Base-by-base conservation (phyloP, 1,140 invertebrate genomes). In the Drosophila suzukii region DNA sequence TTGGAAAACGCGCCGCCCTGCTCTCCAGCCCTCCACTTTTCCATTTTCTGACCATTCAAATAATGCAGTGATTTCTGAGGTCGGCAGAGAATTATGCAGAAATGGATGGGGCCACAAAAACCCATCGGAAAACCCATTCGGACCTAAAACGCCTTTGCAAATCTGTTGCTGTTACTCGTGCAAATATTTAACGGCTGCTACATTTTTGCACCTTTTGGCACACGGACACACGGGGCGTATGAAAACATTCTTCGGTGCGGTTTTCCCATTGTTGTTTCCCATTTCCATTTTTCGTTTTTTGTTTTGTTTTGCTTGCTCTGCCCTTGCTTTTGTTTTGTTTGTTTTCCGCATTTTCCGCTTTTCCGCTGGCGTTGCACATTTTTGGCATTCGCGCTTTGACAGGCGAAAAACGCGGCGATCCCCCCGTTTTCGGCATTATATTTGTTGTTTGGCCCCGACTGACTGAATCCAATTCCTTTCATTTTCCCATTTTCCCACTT, bases 321-420 rank as follows among this genome's bases (percentile, higher is more conserved):
- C 24, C 15, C 50, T 20, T 15, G 38, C 60, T 63, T 63, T 63
- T 63, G 60, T 63, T 60, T 43, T 62, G 53, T 63, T 71, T 68
- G 46, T 68, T 68, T 67, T 70, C 30, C 15, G 39, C 68, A 71
- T 71, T 71, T 71, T 71, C 53, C 68, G 53, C 66, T 71, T 71
- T 71, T 71, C 78, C 55, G 68, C 63, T 88, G 79, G 63, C 84
- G 77, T 84, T 89, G 84, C 84, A 71, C 65, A 89, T 89, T 89
- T 89, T 89, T 89, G 81, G 77, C 84, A 89, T 89, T 89, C 77
- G 84, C 85, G 73, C 84, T 89, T 89, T 89, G 84, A 89, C 85
- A 78, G 80, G 32, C n/a, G 32, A 78, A 78, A 78, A 17, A 24
- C 43, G 20, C 41, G 46, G 47, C 47, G 30, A 30, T 46, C 36